Evolutionary conservation across 2,113 vertebrate species (phyloP).

Genomic region (Megalops atlanticus): DNA sequence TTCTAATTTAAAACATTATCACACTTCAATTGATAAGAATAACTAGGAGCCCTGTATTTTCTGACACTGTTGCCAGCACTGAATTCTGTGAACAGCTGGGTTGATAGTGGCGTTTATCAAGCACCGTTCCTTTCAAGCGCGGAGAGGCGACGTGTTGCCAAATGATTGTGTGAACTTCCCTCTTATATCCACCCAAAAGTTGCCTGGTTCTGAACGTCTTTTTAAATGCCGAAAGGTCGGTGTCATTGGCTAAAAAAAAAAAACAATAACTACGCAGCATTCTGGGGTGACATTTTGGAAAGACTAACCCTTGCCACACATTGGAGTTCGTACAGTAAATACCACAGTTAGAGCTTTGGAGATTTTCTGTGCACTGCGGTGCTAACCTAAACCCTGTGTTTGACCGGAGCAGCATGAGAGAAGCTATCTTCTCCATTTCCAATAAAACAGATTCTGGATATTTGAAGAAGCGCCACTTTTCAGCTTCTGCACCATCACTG

Average conservation of each 20-base stretch:
- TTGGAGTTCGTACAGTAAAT: neutral
- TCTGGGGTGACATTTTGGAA: neutral
- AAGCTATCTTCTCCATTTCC: too few species aligned
- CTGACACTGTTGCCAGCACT: neutral
- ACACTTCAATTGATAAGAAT: neutral
- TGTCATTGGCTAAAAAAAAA: neutral
- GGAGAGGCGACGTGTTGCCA: neutral
- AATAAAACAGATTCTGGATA: too few species aligned
- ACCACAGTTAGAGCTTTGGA: neutral
- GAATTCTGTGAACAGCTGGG: neutral
- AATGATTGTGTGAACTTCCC: neutral
- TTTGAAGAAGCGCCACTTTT: too few species aligned
- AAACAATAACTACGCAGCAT: neutral
- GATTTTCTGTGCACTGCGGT: neutral
- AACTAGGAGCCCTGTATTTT: neutral
- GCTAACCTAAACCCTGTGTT: neutral
- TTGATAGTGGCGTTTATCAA: neutral
- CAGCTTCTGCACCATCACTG: too few species aligned
- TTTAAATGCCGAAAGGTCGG: neutral
- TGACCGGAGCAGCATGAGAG: neutral
- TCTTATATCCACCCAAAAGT: neutral
- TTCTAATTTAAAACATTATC: constrained; percentile 15
- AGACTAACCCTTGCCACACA: neutral
- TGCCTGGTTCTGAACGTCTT: neutral
- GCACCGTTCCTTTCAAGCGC: neutral